These are phyloP conservation scores for Alaudala cheleensis DNA, from an alignment of 2,113 vertebrate genomes.

Conservation along the genomic window DNA sequence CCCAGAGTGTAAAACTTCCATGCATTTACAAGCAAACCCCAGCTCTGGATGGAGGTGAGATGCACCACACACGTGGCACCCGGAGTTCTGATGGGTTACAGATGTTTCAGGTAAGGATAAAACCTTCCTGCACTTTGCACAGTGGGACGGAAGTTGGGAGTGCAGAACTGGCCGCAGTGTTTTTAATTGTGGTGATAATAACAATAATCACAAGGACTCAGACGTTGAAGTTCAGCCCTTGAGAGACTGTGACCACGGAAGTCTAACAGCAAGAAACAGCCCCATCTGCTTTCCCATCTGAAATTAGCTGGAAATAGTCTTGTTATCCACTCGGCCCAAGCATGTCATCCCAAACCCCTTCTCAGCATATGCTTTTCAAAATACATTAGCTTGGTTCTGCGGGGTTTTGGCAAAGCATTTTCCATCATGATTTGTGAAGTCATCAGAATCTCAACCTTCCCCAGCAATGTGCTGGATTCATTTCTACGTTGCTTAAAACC, in stretches of 20 bases:
- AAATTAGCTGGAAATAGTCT: constrained; percentile 59
- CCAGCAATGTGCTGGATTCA: background rate
- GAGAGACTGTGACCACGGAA: constrained; percentile 46
- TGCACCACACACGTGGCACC: fast-evolving
- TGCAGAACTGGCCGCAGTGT: background rate
- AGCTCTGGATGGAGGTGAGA: background rate
- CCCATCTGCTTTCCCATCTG: constrained; percentile 62
- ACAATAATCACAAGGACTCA: background rate
- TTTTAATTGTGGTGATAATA: background rate
- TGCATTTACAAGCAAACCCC: fast-evolving
- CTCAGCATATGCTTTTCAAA: constrained; percentile 50
- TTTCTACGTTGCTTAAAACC: background rate
- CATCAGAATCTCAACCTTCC: background rate
- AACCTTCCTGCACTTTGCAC: background rate
- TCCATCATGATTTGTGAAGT: background rate
- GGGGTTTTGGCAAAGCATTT: background rate
- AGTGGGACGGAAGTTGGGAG: no score
- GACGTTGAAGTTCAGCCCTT: constrained; percentile 23
- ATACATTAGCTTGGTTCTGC: background rate
- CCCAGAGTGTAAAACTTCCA: background rate
- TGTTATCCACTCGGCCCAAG: constrained; percentile 34
- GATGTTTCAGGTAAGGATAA: background rate
- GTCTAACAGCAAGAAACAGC: constrained; percentile 38
- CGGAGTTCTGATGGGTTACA: background rate
- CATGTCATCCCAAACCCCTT: background rate